These are phyloP conservation scores for Sthenelais limicola DNA, from an alignment of 2,888 invertebrate species.

Conservation along the genomic window DNA sequence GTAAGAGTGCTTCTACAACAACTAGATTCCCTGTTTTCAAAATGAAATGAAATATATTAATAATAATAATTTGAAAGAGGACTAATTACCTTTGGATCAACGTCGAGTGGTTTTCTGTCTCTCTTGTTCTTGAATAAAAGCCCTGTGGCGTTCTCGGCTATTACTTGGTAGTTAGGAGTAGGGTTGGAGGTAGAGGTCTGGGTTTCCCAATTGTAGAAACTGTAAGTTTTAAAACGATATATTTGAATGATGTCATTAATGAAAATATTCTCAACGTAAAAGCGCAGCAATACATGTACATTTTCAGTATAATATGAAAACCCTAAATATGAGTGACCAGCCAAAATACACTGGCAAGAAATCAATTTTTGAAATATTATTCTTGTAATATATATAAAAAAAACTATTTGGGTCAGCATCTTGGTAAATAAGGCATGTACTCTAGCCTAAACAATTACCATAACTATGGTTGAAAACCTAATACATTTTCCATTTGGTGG, in stretches of 20 bases:
- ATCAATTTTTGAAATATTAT: neutral
- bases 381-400: neutral
- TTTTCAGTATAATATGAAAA: too few species aligned
- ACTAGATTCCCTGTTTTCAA: neutral
- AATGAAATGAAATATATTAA: neutral
- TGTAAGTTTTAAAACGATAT: too few species aligned
- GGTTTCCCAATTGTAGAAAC: constrained; percentile 82
- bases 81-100: constrained; percentile 77
- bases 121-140: constrained; percentile 85
- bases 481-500: too few species aligned
- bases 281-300: too few species aligned
- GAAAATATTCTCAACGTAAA: too few species aligned
- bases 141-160: constrained; percentile 82
- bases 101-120: constrained; percentile 83
- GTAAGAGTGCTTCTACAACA: neutral
- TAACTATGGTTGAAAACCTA: neutral
- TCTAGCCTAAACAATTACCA: neutral
- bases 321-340: too few species aligned
- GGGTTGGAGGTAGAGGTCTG: constrained; percentile 81
- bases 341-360: too few species aligned
- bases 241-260: too few species aligned
- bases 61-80: neutral
- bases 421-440: too few species aligned
- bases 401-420: neutral
- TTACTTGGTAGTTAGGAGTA: constrained; percentile 84